Conservation (phyloP, 2,888 invertebrate genomes). For the Uloborus plumipes region DNA sequence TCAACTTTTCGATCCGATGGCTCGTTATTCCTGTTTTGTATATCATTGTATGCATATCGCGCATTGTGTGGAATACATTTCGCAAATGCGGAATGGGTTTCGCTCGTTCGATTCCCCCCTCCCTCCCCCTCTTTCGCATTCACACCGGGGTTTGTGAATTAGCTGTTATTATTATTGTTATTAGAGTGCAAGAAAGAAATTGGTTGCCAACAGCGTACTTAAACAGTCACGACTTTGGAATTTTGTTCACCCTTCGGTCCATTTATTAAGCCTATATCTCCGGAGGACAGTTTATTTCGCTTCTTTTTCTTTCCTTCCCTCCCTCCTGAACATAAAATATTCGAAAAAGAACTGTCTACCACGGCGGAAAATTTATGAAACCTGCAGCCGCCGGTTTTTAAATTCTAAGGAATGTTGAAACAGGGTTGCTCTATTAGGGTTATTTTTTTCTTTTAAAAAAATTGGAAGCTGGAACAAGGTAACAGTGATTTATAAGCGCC, state of each 20-base stretch:
- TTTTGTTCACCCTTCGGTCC: conserved; percentile 20
- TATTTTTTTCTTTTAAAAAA: too few species aligned
- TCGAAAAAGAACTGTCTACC: too few species aligned
- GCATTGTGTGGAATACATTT: conserved; percentile 59
- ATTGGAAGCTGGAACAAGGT: too few species aligned
- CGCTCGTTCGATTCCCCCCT: conserved; percentile 10
- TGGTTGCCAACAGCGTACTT: conserved; percentile 31
- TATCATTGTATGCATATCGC: conserved; percentile 63
- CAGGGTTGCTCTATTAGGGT: too few species aligned
- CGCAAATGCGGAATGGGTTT: conserved; percentile 44
- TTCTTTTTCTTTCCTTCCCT: too few species aligned
- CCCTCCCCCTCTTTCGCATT: conserved; percentile 19
- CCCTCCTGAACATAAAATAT: too few species aligned
- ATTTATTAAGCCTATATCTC: too few species aligned
- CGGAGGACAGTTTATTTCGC: too few species aligned
- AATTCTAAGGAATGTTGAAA: too few species aligned
- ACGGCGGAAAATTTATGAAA: too few species aligned
- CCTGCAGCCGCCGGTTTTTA: too few species aligned
- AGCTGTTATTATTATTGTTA: conserved; percentile 54
- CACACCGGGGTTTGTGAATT: conserved; percentile 24
- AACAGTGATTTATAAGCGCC: too few species aligned
- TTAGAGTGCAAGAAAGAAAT: conserved; percentile 50
- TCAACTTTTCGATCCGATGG: conserved; percentile 27
- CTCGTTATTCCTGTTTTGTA: conserved; percentile 54
- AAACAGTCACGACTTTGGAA: conserved; percentile 46